A percentile compares a stretch with the other conserved stretches of the same genome.
Conservation (phyloP, 2,797 vertebrate genomes). For the Babyrousa celebensis region DNA sequence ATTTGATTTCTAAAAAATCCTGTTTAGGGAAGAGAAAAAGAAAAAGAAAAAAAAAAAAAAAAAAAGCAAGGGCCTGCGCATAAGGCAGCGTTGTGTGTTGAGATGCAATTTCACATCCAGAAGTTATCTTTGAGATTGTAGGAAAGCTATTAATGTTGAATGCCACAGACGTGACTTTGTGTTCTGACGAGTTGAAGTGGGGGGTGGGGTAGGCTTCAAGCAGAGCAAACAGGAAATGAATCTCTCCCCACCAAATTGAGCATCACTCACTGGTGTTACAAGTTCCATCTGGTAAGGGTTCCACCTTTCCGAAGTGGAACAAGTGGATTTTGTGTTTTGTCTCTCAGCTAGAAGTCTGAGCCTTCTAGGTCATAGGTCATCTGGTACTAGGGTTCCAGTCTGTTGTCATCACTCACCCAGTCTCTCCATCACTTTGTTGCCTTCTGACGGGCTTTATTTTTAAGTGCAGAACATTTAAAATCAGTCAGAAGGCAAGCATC, state of each 20-base stretch:
- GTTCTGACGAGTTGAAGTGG: background rate
- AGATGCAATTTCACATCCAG: background rate
- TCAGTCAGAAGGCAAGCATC: background rate
- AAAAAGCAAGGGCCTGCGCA: background rate
- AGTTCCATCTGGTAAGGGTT: background rate
- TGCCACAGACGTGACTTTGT: background rate
- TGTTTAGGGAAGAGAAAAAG: background rate
- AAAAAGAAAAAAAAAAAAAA: background rate
- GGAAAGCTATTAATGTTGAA: background rate
- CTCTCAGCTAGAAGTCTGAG: background rate
- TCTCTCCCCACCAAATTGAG: background rate
- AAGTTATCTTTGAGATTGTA: background rate
- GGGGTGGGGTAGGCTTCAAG: background rate
- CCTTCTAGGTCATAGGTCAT: background rate
- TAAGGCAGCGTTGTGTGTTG: background rate
- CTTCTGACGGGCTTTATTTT: background rate
- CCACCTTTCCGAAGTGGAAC: background rate
- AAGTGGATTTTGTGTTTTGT: background rate
- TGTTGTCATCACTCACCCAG: background rate
- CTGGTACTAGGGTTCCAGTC: background rate
- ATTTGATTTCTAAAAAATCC: slow-evolving; percentile 1
- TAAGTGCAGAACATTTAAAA: slow-evolving; percentile 10
- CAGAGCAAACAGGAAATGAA: background rate
- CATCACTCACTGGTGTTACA: background rate
- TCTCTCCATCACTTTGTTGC: background rate